Evolutionary conservation across 2,797 vertebrate species (phyloP), one percentile per base, ranked within the genome.

Genomic region (Dallia pectoralis): DNA sequence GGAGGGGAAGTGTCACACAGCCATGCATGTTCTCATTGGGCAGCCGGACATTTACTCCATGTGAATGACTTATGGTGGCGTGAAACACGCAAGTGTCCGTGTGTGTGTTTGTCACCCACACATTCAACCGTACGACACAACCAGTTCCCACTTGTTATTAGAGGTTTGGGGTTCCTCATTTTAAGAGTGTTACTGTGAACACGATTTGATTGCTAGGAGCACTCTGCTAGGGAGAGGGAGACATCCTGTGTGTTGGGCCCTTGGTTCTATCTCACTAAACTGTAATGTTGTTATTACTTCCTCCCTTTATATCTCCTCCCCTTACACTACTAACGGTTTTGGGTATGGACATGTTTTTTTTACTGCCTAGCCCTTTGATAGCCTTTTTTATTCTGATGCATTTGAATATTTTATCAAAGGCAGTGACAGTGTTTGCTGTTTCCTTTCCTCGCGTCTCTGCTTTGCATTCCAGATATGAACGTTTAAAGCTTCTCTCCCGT

Each of bases 41-140:
- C 85, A 86, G 89, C 83, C 85, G 80, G 86, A 85, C 80, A 85
- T 36, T 62, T 77, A 40, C 89, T 73, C 69, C 47, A 47, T 65
- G 72, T 75, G 84, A 82, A 84, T 75, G 78, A 4, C 65, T 70
- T 84, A 68, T 73, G 22, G 48, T 49, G 67, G 9, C 77, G 64
- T 30, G 49, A 27, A 30, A 15, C 30, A 63, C 4, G 32, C 3
- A 47, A 16, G 15, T 64, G 62, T 32, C 30, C 32, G 61, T 19
- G 29, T 32, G 16, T 32, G 27, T 40, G 36, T 30, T 30, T 15
- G 30, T 64, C 36, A 40, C 9, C n/a, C n/a, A n/a, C n/a, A 6
- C 36, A 40, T 40, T 40, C 36, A 40, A n/a, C n/a, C n/a, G n/a
- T n/a, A n/a, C n/a, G n/a, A n/a, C n/a, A n/a, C n/a, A n/a, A n/a